Evolutionary conservation across 2,113 vertebrate genomes (phyloP).

Genomic region (Amphilophus citrinellus): DNA sequence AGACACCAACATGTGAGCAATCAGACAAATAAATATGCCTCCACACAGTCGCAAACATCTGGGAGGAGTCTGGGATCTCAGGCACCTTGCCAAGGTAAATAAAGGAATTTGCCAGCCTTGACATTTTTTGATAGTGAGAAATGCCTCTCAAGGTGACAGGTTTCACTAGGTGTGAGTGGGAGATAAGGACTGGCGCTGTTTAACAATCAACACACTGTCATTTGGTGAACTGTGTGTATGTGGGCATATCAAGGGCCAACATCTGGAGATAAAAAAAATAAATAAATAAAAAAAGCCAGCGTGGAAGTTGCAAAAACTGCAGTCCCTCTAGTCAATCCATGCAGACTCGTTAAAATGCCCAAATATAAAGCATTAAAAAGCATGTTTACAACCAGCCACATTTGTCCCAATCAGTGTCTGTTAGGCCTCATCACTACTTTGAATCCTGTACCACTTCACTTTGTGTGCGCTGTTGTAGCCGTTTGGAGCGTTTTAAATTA

Average conservation of each 20-base stretch:
- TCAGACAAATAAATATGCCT: conserved; percentile 55
- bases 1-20: conserved; percentile 34
- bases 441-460: background rate
- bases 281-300: background rate
- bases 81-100: conserved; percentile 65
- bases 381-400: background rate
- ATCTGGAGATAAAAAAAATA: background rate
- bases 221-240: conserved; percentile 1
- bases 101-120: conserved; percentile 59
- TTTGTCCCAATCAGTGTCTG: background rate
- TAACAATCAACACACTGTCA: conserved; percentile 54
- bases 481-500: background rate
- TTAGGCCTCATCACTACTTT: background rate
- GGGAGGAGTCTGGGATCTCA: conserved; percentile 50
- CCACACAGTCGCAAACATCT: conserved; percentile 37
- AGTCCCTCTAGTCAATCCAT: background rate
- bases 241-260: conserved; percentile 5
- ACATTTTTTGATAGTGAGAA: conserved; percentile 52
- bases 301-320: background rate
- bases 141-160: conserved; percentile 66
- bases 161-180: conserved; percentile 47
- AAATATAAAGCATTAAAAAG: background rate
- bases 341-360: background rate
- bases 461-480: background rate
- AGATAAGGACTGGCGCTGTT: conserved; percentile 32